Percentiles rank a stretch among this genome's conserved stretches.
Conservation (phyloP, 2,797 vertebrate species). For the Kryptolebias ocellatus region DNA sequence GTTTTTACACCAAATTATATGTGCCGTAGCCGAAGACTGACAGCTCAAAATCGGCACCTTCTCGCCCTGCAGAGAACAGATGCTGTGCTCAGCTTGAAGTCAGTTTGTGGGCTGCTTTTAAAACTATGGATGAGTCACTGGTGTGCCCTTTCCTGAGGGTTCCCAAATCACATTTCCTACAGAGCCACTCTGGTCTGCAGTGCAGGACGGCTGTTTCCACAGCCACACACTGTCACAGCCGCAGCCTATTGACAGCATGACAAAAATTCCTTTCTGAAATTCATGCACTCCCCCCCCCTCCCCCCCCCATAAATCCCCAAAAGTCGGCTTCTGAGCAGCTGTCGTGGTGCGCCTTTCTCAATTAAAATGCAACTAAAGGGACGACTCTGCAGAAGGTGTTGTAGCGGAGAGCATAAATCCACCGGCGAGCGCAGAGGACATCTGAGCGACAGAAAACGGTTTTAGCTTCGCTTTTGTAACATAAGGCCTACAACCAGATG, state of each 20-base stretch:
- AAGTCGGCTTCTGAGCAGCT: not conserved
- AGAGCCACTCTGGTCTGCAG: constrained; percentile 1
- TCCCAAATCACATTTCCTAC: constrained; percentile 25
- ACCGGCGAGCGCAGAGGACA: not conserved
- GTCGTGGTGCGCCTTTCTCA: not conserved
- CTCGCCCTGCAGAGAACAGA: constrained; percentile 1
- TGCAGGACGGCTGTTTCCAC: not conserved
- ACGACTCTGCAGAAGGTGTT: not conserved
- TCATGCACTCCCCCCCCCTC: not conserved
- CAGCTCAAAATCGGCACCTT: constrained; percentile 1
- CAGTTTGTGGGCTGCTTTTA: not conserved
- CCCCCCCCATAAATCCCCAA: not conserved
- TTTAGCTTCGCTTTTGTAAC: not conserved
- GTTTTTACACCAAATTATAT: not conserved
- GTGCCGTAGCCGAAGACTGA: not conserved
- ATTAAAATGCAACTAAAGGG: not conserved
- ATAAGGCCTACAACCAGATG: constrained; percentile 3
- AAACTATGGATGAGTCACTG: constrained; percentile 17
- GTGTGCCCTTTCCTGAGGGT: constrained; percentile 2
- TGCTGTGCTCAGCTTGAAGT: constrained; percentile 12
- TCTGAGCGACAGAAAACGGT: not conserved
- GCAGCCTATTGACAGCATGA: not conserved
- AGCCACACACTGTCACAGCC: not conserved
- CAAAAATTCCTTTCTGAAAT: not conserved
- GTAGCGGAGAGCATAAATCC: not conserved